Evolutionary conservation across 92 coral and sea anemone species (phyloP).

Genomic region (Epizoanthus illoricatus): DNA sequence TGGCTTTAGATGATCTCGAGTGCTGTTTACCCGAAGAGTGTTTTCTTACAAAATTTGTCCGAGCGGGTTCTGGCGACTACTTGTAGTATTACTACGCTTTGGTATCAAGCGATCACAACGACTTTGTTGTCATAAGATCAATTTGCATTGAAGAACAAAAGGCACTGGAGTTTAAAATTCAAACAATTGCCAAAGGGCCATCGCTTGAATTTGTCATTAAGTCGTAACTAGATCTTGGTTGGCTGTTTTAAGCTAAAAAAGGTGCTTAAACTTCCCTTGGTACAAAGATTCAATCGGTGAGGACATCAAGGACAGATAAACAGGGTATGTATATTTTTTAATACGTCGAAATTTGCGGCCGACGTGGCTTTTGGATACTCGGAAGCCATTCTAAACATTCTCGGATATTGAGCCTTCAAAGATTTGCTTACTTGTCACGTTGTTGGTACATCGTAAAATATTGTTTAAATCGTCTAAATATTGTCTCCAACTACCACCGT

Average conservation of each 20-base stretch:
- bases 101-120: neutral
- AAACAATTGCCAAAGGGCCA: slow-evolving; percentile 37
- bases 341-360: slow-evolving; percentile 3
- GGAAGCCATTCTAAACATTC: neutral
- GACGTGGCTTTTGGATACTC: neutral
- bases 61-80: neutral
- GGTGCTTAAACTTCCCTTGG: slow-evolving; percentile 21
- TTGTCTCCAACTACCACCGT: neutral
- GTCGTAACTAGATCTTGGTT: slow-evolving; percentile 24
- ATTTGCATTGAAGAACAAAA: slow-evolving; percentile 45
- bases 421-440: slow-evolving; percentile 22
- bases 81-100: neutral
- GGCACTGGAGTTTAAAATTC: slow-evolving; percentile 31
- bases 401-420: slow-evolving; percentile 30
- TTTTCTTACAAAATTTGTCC: neutral
- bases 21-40: neutral
- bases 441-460: slow-evolving; percentile 3
- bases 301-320: neutral
- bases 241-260: slow-evolving; percentile 1
- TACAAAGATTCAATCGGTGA: neutral
- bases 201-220: slow-evolving; percentile 42
- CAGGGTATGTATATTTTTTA: neutral
- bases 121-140: neutral
- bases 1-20: neutral
- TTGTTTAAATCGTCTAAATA: slow-evolving; percentile 25